Evolutionary conservation across 2,888 invertebrate genomes (phyloP), one percentile per base, ranked within the genome.

Genomic region (Tupiocoris notatus): DNA sequence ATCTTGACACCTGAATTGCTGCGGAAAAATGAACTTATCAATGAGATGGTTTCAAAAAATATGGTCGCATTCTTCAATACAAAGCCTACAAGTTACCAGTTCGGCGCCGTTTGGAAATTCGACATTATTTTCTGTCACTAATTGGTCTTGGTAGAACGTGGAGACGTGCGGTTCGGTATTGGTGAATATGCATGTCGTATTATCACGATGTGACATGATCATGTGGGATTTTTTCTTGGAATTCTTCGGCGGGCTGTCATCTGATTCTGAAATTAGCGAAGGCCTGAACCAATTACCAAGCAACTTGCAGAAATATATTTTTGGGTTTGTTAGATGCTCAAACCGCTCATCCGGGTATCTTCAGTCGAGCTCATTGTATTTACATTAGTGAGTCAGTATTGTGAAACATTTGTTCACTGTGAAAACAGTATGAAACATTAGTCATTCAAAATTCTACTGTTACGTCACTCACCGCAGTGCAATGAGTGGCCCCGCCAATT

Each of bases 401-500:
- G n/a, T 7, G 7, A 59, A 59, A 20, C 17, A 59, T 7, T 59
- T 3, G 6, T 7, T 59, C 16, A 59, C 16, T 16, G n/a, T 18
- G 20, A 6, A 3, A 59, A 59, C n/a, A n/a, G n/a, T n/a, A 59
- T n/a, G 20, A 20, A 59, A 7, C 7, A 59, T 17, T 7, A n/a
- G 16, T 18, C 16, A 39, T 59, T 3, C 59, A 20, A 3, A 59
- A 7, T 59, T 59, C 17, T 7, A 59, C 17, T 59, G 39, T 12
- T 7, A n/a, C n/a, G n/a, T 59, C 1, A 61, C 61, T 63, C 16
- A 93, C 93, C 93, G 83, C 93, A 93, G 81, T 89, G 90, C 77
- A 91, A 88, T 68, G 92, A 90, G 81, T 91, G 88, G 21, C 93
- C 94, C 78, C 92, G 89, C 94, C 94, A 94, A 80, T 88, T 89